Evolutionary conservation across 2,797 vertebrate genomes (phyloP).

Genomic region (Oreonectes daqikongensis): DNA sequence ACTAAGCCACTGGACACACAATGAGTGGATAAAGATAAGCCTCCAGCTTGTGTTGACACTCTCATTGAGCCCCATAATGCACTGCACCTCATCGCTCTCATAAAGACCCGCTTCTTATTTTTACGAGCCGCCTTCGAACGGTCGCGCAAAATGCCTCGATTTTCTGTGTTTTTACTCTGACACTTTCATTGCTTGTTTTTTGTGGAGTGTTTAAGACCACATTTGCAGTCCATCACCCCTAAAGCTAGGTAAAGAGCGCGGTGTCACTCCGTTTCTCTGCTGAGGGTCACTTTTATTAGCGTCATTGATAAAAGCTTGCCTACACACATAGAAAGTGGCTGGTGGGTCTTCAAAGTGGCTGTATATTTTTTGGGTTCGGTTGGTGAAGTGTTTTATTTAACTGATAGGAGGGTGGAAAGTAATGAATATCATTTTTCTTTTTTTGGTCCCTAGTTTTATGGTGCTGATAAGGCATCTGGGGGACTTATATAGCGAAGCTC

Average conservation of each 20-base stretch:
- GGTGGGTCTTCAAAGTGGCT: conserved; percentile 59
- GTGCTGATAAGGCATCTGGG: conserved; percentile 82
- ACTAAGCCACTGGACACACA: conserved; percentile 45
- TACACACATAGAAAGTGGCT: conserved; percentile 69
- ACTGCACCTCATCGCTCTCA: conserved; percentile 45
- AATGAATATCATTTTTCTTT: conserved; percentile 85
- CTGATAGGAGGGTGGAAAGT: conserved; percentile 91
- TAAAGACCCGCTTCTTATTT: conserved; percentile 51
- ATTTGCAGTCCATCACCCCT: conserved; percentile 63
- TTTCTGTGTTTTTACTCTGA: conserved; percentile 51
- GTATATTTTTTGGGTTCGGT: conserved; percentile 62
- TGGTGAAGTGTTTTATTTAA: conserved; percentile 85
- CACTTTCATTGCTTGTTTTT: conserved; percentile 61
- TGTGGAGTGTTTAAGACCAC: conserved; percentile 48
- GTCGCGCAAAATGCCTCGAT: conserved; percentile 40
- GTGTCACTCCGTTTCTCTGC: conserved; percentile 42
- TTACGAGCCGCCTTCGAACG: conserved; percentile 57
- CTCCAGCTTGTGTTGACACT: conserved; percentile 50
- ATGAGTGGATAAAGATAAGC: conserved; percentile 49
- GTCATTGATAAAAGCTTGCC: conserved; percentile 71
- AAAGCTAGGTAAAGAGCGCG: conserved; percentile 60
- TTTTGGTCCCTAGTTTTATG: conserved; percentile 82
- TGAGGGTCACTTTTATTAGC: conserved; percentile 73
- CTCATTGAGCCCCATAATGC: conserved; percentile 53
- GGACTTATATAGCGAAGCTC: conserved; percentile 78